phyloP scores from a whole-genome alignment of 2,113 vertebrate species.

The Gopherus flavomarginatus region DNA sequence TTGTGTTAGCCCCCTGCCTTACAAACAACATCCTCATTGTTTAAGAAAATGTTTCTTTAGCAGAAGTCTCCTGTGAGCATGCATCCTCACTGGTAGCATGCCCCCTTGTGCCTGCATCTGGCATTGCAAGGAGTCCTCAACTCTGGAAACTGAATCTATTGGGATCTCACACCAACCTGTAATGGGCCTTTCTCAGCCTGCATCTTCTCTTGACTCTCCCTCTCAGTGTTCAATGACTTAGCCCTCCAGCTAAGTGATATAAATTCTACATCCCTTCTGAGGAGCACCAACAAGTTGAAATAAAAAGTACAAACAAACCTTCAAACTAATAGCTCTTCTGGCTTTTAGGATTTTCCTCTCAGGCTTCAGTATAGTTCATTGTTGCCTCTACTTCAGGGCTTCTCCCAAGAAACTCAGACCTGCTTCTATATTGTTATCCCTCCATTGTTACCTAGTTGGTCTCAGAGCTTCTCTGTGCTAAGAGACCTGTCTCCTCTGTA shows the following conservation, averaged over 20 bases:
- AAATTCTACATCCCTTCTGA: not conserved
- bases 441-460: not conserved
- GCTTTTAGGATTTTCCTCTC: not conserved
- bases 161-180: not conserved
- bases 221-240: not conserved
- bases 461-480: not conserved
- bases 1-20: not conserved
- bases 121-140: not conserved
- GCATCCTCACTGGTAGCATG: not conserved
- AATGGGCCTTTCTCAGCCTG: not conserved
- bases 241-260: not conserved
- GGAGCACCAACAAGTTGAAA: not conserved
- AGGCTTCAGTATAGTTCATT: not conserved
- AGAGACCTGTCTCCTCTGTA: not conserved
- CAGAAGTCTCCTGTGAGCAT: not conserved
- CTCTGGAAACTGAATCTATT: not conserved
- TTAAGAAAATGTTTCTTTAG: not conserved
- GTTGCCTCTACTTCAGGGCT: not conserved
- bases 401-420: not conserved
- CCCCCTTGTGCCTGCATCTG: not conserved
- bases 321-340: not conserved
- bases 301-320: not conserved
- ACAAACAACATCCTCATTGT: not conserved
- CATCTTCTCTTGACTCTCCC: not conserved
- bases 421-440: not conserved